A percentile compares a stretch with the other conserved stretches of the same genome.
These are phyloP conservation scores for Villa cingulata DNA, from an alignment of 2,888 invertebrate genomes.

Conservation along the genomic window DNA sequence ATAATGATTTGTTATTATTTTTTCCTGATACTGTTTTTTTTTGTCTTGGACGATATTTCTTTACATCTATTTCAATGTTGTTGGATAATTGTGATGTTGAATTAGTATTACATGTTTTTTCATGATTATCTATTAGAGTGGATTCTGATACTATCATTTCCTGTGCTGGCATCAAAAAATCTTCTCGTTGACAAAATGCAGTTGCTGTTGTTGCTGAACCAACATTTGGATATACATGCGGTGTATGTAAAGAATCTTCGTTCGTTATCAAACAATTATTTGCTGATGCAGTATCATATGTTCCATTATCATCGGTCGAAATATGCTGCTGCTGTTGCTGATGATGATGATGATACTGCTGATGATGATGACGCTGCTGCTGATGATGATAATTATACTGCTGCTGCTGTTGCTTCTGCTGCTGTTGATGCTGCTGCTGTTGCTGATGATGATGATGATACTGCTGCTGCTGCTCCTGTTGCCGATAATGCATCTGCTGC, in stretches of 20 bases:
- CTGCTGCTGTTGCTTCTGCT: no score
- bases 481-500: no score
- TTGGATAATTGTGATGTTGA: constrained; percentile 17
- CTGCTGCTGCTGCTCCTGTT: no score
- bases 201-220: constrained; percentile 11
- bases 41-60: neutral
- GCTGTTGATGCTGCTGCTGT: no score
- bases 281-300: neutral
- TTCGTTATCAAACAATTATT: constrained; percentile 18
- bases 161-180: constrained; percentile 7
- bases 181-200: neutral
- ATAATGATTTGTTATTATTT: constrained; percentile 20
- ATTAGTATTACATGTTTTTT: constrained; percentile 16
- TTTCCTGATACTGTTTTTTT: neutral
- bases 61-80: neutral
- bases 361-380: no score
- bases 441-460: no score
- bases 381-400: no score
- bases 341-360: no score
- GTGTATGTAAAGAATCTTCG: constrained; percentile 70
- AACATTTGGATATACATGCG: constrained; percentile 58
- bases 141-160: constrained; percentile 9
- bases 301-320: no score
- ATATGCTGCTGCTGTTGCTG: no score
- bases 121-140: constrained; percentile 1